Base-by-base conservation (phyloP, 2,888 invertebrate species). In the Mythimna lalbum region DNA sequence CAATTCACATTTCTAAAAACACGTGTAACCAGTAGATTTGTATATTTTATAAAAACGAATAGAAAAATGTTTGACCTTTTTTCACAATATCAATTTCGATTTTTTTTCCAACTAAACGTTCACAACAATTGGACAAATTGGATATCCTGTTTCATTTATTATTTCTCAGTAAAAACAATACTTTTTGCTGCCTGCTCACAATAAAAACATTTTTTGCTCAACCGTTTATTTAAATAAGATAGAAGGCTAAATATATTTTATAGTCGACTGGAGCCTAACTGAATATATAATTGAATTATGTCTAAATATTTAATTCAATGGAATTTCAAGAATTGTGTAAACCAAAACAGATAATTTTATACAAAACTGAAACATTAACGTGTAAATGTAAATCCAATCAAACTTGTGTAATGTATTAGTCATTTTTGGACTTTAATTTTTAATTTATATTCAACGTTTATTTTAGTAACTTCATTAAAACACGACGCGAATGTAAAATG, bases 91-190 rank as follows among this genome's bases (percentile, higher is more conserved):
- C 12, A 23, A 36, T 66, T 56, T 43, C 21, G 12, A 52, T 52
- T 33, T 69, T 69, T 69, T 69, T 69, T 50, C 19, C 3, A 65
- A 76, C 59, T 69, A 73, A 76, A 68, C 60, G 64, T 39, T 65
- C 62, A 60, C 60, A 76, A 59, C 73, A 70, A 81, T 76, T 73
- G 55, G 52, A 68, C 79, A 78, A 79, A 81, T 78, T 78, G 72
- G 72, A 68, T 81, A 63, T 81, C 79, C 67, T 50, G 63, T 81
- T 81, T 68, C 81, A 79, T 63, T 81, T 66, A 70, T 76, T 61
- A 65, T 71, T 78, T 59, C 43, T 33, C 31, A 12, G 17, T 59
- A 21, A 53, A 72, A 64, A n/a, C 19, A 21, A 21, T 68, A 47
- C 43, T 57, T 68, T 76, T 66, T 31, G 12, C 1, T 36, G 55